These are phyloP conservation scores for Drosophila emarginata DNA, from an alignment of 2,888 invertebrate genomes.

Conservation along the genomic window DNA sequence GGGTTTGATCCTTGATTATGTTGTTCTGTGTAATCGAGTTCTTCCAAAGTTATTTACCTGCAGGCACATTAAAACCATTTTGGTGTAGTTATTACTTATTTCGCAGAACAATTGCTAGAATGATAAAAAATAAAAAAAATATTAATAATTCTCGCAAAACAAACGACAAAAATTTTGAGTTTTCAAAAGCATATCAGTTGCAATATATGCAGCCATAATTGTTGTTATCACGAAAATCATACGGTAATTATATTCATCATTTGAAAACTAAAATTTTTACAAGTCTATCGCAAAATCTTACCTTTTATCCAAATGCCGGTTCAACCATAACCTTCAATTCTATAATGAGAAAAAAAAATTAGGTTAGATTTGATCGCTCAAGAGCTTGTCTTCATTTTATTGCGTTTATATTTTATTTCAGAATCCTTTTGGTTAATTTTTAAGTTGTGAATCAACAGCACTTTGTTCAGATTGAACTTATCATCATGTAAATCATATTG, in stretches of 20 bases:
- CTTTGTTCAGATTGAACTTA: conserved; percentile 66
- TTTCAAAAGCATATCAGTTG: conserved; percentile 48
- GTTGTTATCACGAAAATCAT: conserved; percentile 59
- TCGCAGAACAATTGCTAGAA: neutral
- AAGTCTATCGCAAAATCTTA: conserved; percentile 24
- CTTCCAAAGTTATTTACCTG: neutral
- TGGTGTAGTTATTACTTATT: neutral
- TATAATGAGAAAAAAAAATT: conserved; percentile 14
- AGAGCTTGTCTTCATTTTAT: neutral
- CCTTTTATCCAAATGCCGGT: conserved; percentile 5
- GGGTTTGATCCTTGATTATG: too few relatives aligned
- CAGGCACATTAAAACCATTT: neutral
- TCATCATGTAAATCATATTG: conserved; percentile 52
- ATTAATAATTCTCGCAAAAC: neutral
- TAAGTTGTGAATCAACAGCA: conserved; percentile 66
- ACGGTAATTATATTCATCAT: conserved; percentile 70
- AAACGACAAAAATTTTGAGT: neutral
- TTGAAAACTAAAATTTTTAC: neutral
- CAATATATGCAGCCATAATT: conserved; percentile 64
- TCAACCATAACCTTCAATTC: neutral
- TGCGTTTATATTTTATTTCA: conserved; percentile 36
- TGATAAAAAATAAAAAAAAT: neutral
- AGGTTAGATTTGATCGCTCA: conserved; percentile 32
- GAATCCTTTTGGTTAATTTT: conserved; percentile 75
- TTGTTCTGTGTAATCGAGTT: too few relatives aligned